These are phyloP conservation scores for Puma concolor DNA, from an alignment of 2,113 vertebrate species.

Conservation along the genomic window DNA sequence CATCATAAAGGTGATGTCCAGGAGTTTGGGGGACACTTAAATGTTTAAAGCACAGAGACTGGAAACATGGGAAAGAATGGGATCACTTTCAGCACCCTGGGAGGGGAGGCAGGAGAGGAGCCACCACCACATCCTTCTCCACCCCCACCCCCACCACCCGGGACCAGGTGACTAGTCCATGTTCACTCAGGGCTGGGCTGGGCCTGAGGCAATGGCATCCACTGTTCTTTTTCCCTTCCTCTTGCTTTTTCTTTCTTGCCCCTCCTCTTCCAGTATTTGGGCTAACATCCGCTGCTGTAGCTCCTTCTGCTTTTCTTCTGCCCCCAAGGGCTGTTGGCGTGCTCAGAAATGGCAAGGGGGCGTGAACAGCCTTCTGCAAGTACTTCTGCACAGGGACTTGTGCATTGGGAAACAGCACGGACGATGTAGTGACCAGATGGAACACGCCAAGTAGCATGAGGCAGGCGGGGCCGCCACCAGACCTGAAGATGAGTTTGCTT, in stretches of 20 bases:
- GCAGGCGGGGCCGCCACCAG: neutral
- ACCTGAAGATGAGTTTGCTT: neutral
- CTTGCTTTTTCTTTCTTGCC: conserved; percentile 32
- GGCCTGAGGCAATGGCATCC: neutral
- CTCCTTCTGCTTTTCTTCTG: conserved; percentile 57
- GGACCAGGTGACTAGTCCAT: conserved; percentile 12
- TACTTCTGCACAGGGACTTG: neutral
- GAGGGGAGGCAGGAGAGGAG: neutral
- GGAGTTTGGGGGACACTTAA: conserved; percentile 40
- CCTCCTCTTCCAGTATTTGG: conserved; percentile 29
- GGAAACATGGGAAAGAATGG: neutral
- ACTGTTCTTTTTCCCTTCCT: conserved; percentile 52
- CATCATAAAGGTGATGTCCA: conserved; percentile 78
- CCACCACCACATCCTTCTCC: neutral
- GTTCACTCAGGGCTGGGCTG: neutral
- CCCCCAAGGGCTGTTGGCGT: conserved; percentile 8
- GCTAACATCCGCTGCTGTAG: conserved; percentile 62
- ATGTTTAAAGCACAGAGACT: conserved; percentile 64
- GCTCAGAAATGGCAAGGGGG: neutral
- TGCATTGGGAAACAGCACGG: neutral
- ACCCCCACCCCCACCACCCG: neutral
- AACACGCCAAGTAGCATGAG: neutral
- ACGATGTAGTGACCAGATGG: neutral
- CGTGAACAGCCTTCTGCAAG: neutral
- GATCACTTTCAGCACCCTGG: neutral